Evolutionary conservation across 2,113 vertebrate genomes (phyloP).

Genomic region (Paramormyrops kingsleyae): DNA sequence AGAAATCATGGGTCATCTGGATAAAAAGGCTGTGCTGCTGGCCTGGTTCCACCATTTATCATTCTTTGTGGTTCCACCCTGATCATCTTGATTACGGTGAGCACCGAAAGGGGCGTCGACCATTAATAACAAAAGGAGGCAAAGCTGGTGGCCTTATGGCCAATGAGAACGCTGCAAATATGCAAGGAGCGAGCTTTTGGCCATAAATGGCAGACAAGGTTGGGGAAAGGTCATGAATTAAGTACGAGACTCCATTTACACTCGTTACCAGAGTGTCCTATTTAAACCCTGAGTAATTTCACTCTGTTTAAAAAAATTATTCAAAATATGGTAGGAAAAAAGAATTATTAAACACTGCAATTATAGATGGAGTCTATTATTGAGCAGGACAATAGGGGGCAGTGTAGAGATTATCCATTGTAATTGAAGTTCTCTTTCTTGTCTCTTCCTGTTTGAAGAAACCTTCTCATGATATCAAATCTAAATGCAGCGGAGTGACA

Average conservation of each 20-base stretch:
- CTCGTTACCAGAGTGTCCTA: neutral
- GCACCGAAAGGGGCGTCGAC: neutral
- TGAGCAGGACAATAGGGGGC: neutral
- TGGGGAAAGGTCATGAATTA: neutral
- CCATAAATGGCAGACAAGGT: neutral
- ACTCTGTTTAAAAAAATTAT: neutral
- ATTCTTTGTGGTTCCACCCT: neutral
- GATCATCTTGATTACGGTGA: neutral
- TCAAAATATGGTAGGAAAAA: neutral
- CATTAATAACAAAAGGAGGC: neutral
- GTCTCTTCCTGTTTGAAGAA: neutral
- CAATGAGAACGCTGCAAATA: neutral
- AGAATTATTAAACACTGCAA: neutral
- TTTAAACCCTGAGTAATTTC: neutral
- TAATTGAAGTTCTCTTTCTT: slow-evolving; percentile 4
- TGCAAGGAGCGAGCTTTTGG: neutral
- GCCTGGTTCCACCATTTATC: neutral
- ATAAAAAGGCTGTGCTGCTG: neutral
- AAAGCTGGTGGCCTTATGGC: neutral
- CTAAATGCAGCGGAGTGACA: neutral
- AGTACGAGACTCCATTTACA: neutral
- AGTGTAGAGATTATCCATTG: neutral
- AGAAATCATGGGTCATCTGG: neutral
- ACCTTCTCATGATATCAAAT: neutral
- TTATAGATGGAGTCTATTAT: neutral